These are phyloP conservation scores for Acanthisitta chloris DNA, from an alignment of 2,113 vertebrate species.

Conservation along the genomic window DNA sequence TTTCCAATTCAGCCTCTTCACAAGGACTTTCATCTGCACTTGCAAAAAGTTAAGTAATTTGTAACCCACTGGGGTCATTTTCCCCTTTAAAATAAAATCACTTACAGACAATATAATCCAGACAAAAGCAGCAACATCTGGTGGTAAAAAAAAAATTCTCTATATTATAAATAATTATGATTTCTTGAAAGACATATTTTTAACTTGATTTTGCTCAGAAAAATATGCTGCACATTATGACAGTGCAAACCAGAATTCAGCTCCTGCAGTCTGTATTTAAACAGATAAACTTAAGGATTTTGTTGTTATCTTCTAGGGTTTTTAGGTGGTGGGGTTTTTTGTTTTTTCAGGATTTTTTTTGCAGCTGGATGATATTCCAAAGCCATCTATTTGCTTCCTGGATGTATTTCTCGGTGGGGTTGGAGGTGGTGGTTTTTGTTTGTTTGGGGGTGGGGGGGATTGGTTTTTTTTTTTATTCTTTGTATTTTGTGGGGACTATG, in stretches of 20 bases:
- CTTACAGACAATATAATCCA: not conserved
- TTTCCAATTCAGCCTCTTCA: not conserved
- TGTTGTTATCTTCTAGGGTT: not conserved
- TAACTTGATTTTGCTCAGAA: not conserved
- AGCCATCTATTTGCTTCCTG: not conserved
- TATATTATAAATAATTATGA: not conserved
- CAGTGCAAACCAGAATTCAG: not conserved
- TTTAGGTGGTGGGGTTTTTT: rapidly evolving
- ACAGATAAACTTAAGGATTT: not conserved
- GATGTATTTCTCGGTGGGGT: not conserved
- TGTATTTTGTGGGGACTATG: not conserved
- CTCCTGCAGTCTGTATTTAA: not conserved
- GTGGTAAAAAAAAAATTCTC: not conserved
- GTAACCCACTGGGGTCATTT: not conserved
- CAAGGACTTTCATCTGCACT: not conserved
- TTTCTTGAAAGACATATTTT: not conserved
- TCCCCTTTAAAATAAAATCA: not conserved
- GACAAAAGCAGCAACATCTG: not conserved
- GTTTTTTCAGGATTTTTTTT: not conserved
- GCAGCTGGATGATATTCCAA: not conserved
- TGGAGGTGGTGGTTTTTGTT: not conserved
- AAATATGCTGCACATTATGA: not conserved
- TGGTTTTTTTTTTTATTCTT: too few relatives aligned
- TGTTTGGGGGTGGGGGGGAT: too few relatives aligned
- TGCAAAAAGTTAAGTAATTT: not conserved